Conservation (phyloP, 2,888 invertebrate genomes). For the Nymphalis urticae region DNA sequence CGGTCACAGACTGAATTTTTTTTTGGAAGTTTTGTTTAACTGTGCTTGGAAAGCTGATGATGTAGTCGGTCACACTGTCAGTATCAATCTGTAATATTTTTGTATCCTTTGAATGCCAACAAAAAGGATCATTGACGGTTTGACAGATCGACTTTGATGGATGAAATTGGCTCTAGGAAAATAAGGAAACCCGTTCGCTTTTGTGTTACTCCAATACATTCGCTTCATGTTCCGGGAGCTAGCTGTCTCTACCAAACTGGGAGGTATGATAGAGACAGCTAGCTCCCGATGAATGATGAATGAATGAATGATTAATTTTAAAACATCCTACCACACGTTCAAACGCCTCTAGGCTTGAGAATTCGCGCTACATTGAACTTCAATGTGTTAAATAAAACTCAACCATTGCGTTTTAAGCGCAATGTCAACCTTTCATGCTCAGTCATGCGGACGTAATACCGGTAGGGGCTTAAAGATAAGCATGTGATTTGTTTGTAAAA, state of each 20-base stretch:
- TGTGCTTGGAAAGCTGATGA: no score
- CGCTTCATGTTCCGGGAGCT: slow-evolving; percentile 47
- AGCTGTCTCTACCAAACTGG: slow-evolving; percentile 53
- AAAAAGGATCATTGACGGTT: no score
- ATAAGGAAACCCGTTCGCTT: slow-evolving; percentile 61
- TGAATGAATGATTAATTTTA: no score
- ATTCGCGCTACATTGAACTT: slow-evolving; percentile 47
- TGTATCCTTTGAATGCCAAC: no score
- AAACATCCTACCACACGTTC: slow-evolving; percentile 43
- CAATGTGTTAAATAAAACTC: slow-evolving; percentile 47
- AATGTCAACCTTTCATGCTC: slow-evolving; percentile 46
- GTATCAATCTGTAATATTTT: no score
- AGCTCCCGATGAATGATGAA: no score
- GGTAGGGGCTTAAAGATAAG: slow-evolving; percentile 39
- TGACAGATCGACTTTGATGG: no score
- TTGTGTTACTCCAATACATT: slow-evolving; percentile 58
- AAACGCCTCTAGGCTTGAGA: slow-evolving; percentile 40
- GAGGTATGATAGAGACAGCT: no score
- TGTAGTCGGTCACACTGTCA: no score
- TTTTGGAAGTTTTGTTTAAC: no score
- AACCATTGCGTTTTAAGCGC: slow-evolving; percentile 44
- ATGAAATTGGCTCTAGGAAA: slow-evolving; percentile 54
- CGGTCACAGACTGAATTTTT: no score
- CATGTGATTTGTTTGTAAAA: slow-evolving; percentile 18
- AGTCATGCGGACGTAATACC: slow-evolving; percentile 46